These are phyloP conservation scores for Pagetopsis macropterus DNA, from an alignment of 2,797 vertebrate species.

Conservation along the genomic window DNA sequence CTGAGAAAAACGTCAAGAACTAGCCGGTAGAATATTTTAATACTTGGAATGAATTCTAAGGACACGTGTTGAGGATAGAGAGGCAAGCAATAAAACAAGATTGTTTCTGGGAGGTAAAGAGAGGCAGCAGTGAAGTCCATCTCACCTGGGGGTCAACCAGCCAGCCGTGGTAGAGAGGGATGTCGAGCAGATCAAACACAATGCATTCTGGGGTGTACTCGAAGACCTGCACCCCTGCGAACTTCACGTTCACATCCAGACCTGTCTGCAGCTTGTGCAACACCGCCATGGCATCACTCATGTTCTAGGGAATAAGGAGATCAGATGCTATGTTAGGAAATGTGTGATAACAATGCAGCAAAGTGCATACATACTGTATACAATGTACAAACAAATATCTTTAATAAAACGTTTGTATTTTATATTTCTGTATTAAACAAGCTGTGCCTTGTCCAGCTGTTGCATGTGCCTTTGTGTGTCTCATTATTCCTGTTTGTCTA, in stretches of 20 bases:
- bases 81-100: not conserved
- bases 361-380: not conserved
- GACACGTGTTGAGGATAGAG: not conserved
- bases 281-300: constrained; percentile 98
- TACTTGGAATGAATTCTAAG: not conserved
- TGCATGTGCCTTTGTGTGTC: not conserved
- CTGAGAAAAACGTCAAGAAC: not conserved
- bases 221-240: constrained; percentile 96
- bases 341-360: not conserved
- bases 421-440: not conserved
- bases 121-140: constrained; percentile 6
- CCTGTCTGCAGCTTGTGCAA: constrained; percentile 97
- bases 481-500: constrained; percentile 22
- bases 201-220: constrained; percentile 99
- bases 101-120: not conserved
- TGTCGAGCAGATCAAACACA: constrained; percentile 98
- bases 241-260: constrained; percentile 98
- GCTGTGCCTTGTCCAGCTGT: constrained; percentile 7
- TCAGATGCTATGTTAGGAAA: constrained; percentile 1
- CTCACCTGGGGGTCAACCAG: constrained; percentile 97
- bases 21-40: constrained; percentile 4
- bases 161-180: constrained; percentile 98
- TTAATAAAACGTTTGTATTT: not conserved
- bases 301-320: constrained; percentile 86
- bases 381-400: not conserved